Conservation (phyloP, 2,113 vertebrate species). For the Burhinus bistriatus region DNA sequence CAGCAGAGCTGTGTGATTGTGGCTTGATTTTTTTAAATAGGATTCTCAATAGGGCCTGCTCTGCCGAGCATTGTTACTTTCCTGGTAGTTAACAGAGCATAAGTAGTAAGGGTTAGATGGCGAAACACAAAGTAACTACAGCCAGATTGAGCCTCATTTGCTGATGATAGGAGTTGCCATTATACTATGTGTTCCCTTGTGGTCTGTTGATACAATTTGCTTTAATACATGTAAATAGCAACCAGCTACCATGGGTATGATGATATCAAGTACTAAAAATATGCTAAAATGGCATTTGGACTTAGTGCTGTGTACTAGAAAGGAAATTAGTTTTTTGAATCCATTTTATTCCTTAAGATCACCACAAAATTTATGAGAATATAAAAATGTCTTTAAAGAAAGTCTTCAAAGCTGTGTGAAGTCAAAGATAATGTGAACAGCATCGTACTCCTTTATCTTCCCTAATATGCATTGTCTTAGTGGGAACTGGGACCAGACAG, state of each 20-base stretch:
- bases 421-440: not conserved
- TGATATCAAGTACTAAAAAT: constrained; percentile 11
- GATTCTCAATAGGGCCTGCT: not conserved
- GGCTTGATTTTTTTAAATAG: not conserved
- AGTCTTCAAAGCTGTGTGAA: not conserved
- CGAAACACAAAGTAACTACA: not conserved
- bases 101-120: not conserved
- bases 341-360: not conserved
- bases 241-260: not conserved
- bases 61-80: not conserved
- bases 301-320: not conserved
- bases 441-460: not conserved
- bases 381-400: not conserved
- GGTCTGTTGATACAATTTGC: not conserved
- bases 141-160: not conserved
- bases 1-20: not conserved
- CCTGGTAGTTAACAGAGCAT: not conserved
- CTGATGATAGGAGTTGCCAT: not conserved
- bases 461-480: not conserved
- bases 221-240: constrained; percentile 26
- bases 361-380: not conserved
- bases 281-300: not conserved
- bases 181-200: not conserved
- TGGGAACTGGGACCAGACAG: not conserved
- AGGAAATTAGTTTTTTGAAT: not conserved